Evolutionary conservation across 1,140 invertebrate genomes (phyloP).

Genomic region (Anastatus disparis): DNA sequence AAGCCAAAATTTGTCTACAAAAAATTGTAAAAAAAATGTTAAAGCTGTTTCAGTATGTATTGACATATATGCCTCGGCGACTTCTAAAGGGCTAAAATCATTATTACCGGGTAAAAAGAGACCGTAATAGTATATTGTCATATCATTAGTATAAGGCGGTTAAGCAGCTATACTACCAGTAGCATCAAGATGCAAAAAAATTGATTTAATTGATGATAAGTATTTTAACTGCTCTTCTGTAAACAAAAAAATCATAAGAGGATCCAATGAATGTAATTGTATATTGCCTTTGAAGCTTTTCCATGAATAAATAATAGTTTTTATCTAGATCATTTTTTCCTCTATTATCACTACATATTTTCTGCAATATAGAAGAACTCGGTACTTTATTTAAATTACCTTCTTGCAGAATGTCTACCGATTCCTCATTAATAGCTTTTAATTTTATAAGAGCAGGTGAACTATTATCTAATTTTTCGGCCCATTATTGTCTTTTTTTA

Average conservation of each 20-base stretch:
- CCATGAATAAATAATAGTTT: neutral
- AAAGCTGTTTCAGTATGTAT: neutral
- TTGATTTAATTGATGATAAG: neutral
- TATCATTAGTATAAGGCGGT: neutral
- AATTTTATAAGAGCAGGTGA: too few species aligned
- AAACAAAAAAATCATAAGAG: neutral
- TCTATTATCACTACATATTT: too few species aligned
- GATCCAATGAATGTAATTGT: neutral
- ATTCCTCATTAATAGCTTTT: too few species aligned
- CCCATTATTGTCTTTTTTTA: too few species aligned
- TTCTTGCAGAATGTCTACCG: too few species aligned
- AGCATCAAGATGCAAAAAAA: slow-evolving; percentile 17
- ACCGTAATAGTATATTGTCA: neutral
- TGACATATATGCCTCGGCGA: neutral
- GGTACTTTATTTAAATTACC: too few species aligned
- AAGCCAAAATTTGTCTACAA: neutral
- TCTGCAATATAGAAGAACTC: too few species aligned
- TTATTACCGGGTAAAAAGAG: neutral
- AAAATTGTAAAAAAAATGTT: neutral
- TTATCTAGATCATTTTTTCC: too few species aligned
- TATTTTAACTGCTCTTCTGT: neutral
- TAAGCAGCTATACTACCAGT: neutral
- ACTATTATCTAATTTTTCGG: too few species aligned
- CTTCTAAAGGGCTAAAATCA: neutral
- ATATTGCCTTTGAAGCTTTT: neutral